Evolutionary conservation across 2,113 vertebrate species (phyloP), one percentile per base, ranked within the genome.

Genomic region (Bubo bubo): DNA sequence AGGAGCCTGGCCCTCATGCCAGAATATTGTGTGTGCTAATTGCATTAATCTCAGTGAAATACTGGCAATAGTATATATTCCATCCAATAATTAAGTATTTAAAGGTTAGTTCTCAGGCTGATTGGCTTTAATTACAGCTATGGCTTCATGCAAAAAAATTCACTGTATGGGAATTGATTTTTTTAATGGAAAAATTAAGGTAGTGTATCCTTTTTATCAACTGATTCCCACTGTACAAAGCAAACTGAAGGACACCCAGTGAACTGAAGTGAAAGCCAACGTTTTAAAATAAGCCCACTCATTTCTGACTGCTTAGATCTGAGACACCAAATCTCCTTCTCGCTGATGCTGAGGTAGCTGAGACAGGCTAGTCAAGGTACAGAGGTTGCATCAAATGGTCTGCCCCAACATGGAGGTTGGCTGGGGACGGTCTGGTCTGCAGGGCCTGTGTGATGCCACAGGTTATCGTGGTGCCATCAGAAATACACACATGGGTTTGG

Each of bases 391-490:
- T 22, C 10, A 2, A 18, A 20, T 3, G 16, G 10, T 6, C 16
- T 75, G n/a, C 37, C n/a, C 17, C 1, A 4, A 45, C 0, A 3
- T 4, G 1, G 43, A 22, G 67, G 4, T 6, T 4, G 21, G 9
- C 63, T 86, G 0, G 0, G 52, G 66, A n/a, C 68, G 50, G 16
- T 20, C 75, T 62, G 80, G 14, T 39, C 63, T 85, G 58, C 24
- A 19, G 17, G 50, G 27, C 27, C 77, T 64, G 27, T 0, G 6
- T 66, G 86, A 16, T 49, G 28, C 52, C 4, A 0, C 0, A 4
- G 17, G 30, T 10, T 34, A 15, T 22, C 0, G 1, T 0, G 1
- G 37, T 2, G 1, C 28, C 12, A 8, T 47, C 74, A 75, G 43
- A 82, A 85, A 58, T 10, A 9, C 41, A 4, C 4, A 0, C 4